Percentiles rank a stretch among this genome's conserved stretches.
phyloP scores from a whole-genome alignment of 2,113 vertebrate genomes.

The Illadopsis cleaveri region DNA sequence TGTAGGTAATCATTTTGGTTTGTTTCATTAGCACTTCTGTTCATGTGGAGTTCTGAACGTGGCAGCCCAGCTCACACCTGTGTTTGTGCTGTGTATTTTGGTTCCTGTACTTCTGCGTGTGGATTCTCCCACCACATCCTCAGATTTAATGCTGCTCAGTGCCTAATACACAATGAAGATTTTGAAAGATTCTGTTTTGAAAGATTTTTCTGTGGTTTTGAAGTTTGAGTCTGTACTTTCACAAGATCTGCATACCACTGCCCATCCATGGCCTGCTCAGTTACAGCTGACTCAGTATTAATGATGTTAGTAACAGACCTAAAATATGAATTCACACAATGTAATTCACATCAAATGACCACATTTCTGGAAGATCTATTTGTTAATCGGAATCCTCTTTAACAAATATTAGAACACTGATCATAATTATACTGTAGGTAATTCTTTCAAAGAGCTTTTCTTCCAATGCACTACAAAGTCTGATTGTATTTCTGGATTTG shows the following conservation, averaged over 20 bases:
- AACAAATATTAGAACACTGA: neutral
- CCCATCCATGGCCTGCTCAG: neutral
- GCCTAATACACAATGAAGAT: neutral
- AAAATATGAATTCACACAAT: neutral
- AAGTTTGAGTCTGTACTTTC: neutral
- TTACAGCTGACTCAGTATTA: neutral
- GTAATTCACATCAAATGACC: neutral
- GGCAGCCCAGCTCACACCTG: neutral
- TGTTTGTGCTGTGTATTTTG: neutral
- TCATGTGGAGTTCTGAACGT: accelerated
- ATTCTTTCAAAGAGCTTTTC: neutral
- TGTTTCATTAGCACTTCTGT: neutral
- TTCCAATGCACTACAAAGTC: neutral
- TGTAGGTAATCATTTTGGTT: neutral
- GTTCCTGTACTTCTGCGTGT: neutral
- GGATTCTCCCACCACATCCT: neutral
- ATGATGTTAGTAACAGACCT: neutral
- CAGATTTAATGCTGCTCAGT: accelerated
- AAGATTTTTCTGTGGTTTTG: neutral
- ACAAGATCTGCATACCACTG: neutral
- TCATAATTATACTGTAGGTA: neutral
- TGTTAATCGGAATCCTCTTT: neutral
- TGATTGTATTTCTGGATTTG: neutral
- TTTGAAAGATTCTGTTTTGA: neutral
- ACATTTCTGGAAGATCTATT: neutral